phyloP scores from a whole-genome alignment of 2,113 vertebrate genomes.

The Nipponia nippon region DNA sequence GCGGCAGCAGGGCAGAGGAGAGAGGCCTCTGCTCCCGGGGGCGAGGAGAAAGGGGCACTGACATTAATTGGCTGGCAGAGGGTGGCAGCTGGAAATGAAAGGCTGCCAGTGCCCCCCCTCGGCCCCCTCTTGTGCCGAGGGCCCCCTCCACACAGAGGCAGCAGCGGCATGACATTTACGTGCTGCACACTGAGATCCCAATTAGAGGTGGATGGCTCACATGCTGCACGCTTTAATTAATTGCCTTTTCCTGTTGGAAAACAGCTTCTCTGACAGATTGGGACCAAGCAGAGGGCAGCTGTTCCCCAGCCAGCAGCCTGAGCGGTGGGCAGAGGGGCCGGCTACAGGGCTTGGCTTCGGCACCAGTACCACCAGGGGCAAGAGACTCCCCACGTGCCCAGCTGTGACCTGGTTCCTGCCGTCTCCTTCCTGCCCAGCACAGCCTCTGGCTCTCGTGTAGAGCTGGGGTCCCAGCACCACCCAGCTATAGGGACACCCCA shows the following conservation, averaged over 20 bases:
- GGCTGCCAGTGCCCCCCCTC: neutral
- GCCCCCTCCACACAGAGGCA: neutral
- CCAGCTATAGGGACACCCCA: neutral
- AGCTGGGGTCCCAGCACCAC: neutral
- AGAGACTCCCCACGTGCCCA: rapidly evolving
- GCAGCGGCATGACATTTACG: neutral
- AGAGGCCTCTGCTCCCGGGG: neutral
- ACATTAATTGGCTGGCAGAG: neutral
- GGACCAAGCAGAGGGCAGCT: neutral
- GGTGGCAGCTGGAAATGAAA: neutral
- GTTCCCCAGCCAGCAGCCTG: neutral
- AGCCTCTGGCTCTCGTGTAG: rapidly evolving
- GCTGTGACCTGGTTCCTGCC: neutral
- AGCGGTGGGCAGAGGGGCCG: neutral
- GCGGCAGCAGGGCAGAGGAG: neutral
- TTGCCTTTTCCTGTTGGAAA: slow-evolving; percentile 33
- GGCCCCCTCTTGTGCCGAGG: neutral
- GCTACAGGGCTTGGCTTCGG: neutral
- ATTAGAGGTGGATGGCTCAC: slow-evolving; percentile 29
- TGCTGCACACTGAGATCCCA: neutral
- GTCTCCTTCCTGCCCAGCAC: neutral
- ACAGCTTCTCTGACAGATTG: slow-evolving; percentile 25
- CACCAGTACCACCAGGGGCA: rapidly evolving
- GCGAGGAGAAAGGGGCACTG: neutral
- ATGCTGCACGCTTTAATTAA: slow-evolving; percentile 32